Evolutionary conservation across 2,113 vertebrate species (phyloP), one percentile per base, ranked within the genome.

Genomic region (Sylvia atricapilla): DNA sequence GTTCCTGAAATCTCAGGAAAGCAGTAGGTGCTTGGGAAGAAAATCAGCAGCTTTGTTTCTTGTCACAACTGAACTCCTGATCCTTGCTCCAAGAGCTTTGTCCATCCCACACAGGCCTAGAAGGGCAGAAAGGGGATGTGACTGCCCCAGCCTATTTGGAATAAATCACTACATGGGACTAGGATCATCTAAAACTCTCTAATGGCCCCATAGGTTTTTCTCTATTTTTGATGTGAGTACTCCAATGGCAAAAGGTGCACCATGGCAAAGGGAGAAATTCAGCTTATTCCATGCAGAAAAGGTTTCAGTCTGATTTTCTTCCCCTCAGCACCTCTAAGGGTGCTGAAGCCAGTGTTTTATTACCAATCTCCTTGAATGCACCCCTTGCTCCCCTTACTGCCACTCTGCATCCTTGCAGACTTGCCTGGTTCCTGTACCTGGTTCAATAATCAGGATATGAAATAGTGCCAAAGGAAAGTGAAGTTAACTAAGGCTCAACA

Each of bases 51-150:
- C 30, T 67, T 43, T 50, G 8, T 5, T 1, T 80, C 50, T 77
- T 69, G 55, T 52, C 25, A 15, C 31, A 81, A 10, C 16, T 1
- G 4, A 66, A 31, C 6, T 50, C 63, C 49, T n/a, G 19, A 39
- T 60, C 62, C 35, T 76, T 75, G 31, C 11, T 56, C 78, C 79
- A 52, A 69, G 55, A 58, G 24, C 30, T 74, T 59, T 44, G 14
- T 50, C 22, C 22, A 17, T 6, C 6, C 10, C 41, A 35, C 1
- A 0, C 0, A 58, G 17, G 21, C 31, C 30, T 80, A 27, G 35
- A 74, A 37, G n/a, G 28, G 66, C 31, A 70, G 22, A 83, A 88
- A 39, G 24, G 23, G 10, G 20, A 43, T 25, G 7, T 50, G 35
- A 30, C 23, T 4, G 6, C 20, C n/a, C 50, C 31, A 82, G 4